Evolutionary conservation across 64 coral and sea anemone species (phyloP), one percentile per base, ranked within the genome.

Genomic region (Pocillopora verrucosa): DNA sequence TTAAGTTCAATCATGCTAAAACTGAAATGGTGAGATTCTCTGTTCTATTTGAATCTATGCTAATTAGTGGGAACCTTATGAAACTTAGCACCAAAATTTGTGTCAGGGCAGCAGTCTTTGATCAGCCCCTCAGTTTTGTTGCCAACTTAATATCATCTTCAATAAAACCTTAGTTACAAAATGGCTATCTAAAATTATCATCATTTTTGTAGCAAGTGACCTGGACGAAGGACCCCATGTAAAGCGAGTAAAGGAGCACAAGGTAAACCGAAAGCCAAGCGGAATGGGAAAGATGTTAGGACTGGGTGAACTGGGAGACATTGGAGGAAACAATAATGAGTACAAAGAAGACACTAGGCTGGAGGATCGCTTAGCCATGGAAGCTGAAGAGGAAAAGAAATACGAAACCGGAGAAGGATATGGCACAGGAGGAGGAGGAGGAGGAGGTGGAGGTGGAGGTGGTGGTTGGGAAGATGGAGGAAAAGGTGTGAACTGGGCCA

Each of bases 351-450:
- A 96, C 22, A 96, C 94, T 13, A 90, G 74, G 5, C 76, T 96
- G 6, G 91, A 93, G 76, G 91, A 93, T 83, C 76, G 91, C 19
- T 64, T 96, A 34, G 94, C 94, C 13, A 84, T 96, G 88, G 94
- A 96, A 30, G 94, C 94, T 24, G 94, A 96, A 61, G 94, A 96
- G 51, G 94, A 96, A 75, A 96, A 96, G 83, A 96, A 96, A 87
- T 96, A 93, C 67, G 91, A 93, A 87, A 88, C 89, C 13, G 91
- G 91, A 19, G 90, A 93, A 41, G 88, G 91, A 62, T 91, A 91
- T 20, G 78, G 88, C 30, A 57, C 80, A 16, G 92, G 91, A 20
- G 94, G 92, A 11, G 86, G 83, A 12, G 93, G 93, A 9, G 90
- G 87, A 17, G 89, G 89, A 59, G 93, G 93, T 4, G 90, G 88